Evolutionary conservation across 1,140 invertebrate species (phyloP), one percentile per base, ranked within the genome.

Genomic region (Zaprionus taronus): DNA sequence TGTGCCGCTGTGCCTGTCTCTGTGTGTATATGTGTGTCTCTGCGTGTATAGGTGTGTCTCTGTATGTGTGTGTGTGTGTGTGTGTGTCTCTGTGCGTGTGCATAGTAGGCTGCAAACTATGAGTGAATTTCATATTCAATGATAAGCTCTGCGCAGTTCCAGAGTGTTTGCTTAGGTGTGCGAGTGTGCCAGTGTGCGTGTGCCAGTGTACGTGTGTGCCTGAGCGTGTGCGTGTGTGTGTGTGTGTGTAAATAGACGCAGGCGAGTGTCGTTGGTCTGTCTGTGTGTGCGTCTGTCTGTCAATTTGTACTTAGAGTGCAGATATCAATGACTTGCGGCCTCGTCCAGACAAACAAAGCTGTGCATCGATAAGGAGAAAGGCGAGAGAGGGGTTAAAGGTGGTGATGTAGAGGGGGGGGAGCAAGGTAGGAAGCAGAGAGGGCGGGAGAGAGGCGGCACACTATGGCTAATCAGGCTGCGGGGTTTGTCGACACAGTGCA

Each of bases 261-360:
- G 67, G 22, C 7, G 64, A 65, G 67, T 62, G 58, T 67, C 61
- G 69, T 44, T 68, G 72, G 77, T 81, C 72, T 81, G 80, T 79
- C 75, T 44, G 38, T 41, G 14, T 15, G 15, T 9, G 0, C 2
- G 80, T 34, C 75, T 74, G 78, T 82, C 69, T 79, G 80, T 74
- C 75, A 82, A 83, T 79, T 64, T 69, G 64, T 70, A 67, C 57
- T 58, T 79, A 56, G 81, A 66, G 58, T 69, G 61, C 36, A 41
- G 53, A 60, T 82, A 81, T 81, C 80, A 81, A 78, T 81, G 69
- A 81, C 80, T 78, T 66, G 49, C 67, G 69, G 80, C 74, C 51
- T 34, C 38, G 38, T 31, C 47, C 72, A 62, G 68, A 60, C 65
- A 65, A 47, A 61, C 65, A 47, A 47, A n/a, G 58, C 5, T 24